Conservation (phyloP, 2,797 vertebrate genomes). For the Agapornis canus region DNA sequence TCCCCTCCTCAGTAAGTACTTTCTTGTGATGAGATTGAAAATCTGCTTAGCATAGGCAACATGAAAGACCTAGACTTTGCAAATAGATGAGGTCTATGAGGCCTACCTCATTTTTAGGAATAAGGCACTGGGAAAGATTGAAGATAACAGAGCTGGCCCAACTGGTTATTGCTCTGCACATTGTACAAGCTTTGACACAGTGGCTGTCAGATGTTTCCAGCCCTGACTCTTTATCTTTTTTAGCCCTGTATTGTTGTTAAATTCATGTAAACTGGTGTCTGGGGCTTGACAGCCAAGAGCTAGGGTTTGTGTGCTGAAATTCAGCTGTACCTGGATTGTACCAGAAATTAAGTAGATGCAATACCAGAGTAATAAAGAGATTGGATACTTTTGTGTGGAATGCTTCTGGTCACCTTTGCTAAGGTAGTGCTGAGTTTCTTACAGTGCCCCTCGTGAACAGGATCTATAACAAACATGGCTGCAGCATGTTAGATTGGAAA, state of each 20-base stretch:
- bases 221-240: not conserved
- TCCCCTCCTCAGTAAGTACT: not conserved
- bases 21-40: not conserved
- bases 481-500: not conserved
- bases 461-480: constrained; percentile 2
- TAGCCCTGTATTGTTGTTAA: not conserved
- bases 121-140: not conserved
- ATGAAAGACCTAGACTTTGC: not conserved
- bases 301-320: not conserved
- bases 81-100: not conserved
- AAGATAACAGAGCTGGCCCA: not conserved
- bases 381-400: not conserved
- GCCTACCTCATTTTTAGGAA: not conserved
- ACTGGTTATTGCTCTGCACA: not conserved
- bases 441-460: not conserved
- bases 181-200: not conserved
- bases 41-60: not conserved
- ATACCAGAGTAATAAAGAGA: not conserved
- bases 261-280: not conserved
- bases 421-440: constrained; percentile 26
- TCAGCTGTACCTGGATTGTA: not conserved
- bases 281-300: not conserved
- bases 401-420: constrained; percentile 39
- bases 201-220: not conserved
- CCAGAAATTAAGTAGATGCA: not conserved